Conservation (phyloP, 1,140 invertebrate species). For the Phenacoccus solenopsis region DNA sequence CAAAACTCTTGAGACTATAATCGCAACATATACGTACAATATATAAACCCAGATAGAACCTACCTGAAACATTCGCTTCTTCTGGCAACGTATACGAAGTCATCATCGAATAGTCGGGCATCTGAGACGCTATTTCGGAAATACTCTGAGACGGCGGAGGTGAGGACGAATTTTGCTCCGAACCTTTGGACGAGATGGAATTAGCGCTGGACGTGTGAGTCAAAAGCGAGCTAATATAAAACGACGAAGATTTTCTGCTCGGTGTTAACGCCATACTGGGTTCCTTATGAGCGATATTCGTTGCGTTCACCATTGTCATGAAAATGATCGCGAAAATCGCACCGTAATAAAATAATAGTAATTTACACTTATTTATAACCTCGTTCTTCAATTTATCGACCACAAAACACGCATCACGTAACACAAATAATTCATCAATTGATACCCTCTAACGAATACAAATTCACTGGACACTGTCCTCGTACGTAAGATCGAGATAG, state of each 20-base stretch:
- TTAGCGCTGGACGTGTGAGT: not conserved
- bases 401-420: too few species aligned
- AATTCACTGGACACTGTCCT: too few species aligned
- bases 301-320: not conserved
- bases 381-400: not conserved
- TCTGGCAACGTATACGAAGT: not conserved
- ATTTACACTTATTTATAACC: not conserved
- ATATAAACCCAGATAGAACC: too few species aligned
- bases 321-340: not conserved
- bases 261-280: not conserved
- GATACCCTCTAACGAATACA: too few species aligned
- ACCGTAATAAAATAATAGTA: not conserved
- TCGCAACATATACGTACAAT: too few species aligned
- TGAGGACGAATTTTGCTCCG: not conserved
- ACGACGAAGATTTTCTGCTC: not conserved
- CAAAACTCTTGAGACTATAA: too few species aligned
- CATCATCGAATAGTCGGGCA: not conserved
- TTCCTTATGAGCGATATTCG: conserved; percentile 1
- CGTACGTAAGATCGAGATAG: too few species aligned
- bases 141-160: not conserved
- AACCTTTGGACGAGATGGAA: not conserved
- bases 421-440: too few species aligned
- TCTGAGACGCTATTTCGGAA: not conserved
- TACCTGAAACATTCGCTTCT: not conserved
- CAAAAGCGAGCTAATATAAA: not conserved